phyloP scores from a whole-genome alignment of 2,888 invertebrate species.

The Rhagophthalmus giganteus region DNA sequence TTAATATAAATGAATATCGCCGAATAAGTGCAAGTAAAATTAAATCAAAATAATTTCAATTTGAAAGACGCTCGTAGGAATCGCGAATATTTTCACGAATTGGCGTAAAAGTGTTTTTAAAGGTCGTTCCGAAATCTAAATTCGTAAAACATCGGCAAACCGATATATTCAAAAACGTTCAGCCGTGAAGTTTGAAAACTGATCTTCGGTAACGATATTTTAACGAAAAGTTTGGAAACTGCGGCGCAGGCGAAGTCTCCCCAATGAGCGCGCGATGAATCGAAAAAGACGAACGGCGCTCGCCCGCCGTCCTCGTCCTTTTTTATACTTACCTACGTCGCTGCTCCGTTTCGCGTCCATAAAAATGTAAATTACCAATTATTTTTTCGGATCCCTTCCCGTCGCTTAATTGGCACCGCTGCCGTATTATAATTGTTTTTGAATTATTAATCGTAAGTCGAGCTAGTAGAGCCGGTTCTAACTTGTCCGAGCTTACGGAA shows the following conservation, averaged over 20 bases:
- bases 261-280: no score
- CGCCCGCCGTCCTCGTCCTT: slow-evolving; percentile 16
- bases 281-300: neutral
- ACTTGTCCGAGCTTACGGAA: slow-evolving; percentile 8
- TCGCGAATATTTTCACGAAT: no score
- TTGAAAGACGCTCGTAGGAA: no score
- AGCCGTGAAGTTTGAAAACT: neutral
- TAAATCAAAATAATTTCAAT: no score
- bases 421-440: slow-evolving; percentile 5
- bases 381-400: slow-evolving; percentile 17
- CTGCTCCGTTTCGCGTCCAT: slow-evolving; percentile 34
- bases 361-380: slow-evolving; percentile 34
- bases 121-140: no score
- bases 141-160: neutral
- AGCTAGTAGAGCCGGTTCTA: neutral
- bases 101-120: no score
- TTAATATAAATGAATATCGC: no score
- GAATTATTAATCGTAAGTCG: slow-evolving; percentile 5
- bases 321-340: slow-evolving; percentile 29
- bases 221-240: no score
- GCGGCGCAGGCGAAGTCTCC: no score
- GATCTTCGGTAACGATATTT: neutral
- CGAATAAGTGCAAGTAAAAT: no score
- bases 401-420: slow-evolving; percentile 7
- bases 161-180: neutral